Base-by-base conservation (phyloP, 2,888 invertebrate genomes). In the Pharmacophagus antenor region DNA sequence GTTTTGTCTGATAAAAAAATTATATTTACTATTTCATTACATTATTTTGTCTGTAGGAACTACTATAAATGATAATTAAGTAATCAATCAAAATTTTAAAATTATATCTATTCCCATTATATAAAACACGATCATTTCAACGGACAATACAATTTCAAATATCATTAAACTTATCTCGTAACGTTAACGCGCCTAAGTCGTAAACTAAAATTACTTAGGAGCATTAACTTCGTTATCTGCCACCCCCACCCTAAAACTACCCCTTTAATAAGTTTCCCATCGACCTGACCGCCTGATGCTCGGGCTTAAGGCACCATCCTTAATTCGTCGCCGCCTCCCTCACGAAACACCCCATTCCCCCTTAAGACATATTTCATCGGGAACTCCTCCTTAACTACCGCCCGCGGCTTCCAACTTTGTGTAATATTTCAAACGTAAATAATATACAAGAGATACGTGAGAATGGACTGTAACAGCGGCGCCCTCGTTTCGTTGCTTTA, bases 361-460 rank as follows among this genome's bases (percentile, higher is more conserved):
- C 50, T 54, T 51, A 90, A 90, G 89, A 89, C 88, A 90, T 89
- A 90, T 89, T 89, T 90, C 89, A 89, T 89, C 85, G 83, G 76
- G 76, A 82, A 80, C 83, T 80, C 80, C 84, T 79, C 85, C 81
- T 84, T 85, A 85, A 84, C 80, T 76, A 82, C 79, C 79, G 67
- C 75, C 76, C 77, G 65, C 72, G 74, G 76, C 65, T 72, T 65
- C 70, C 72, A 86, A 88, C 87, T 88, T 87, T 79, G 70, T 69
- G 80, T 76, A 79, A 87, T 88, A 88, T 85, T 84, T 88, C 80
- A 87, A 79, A 71, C 71, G 80, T 82, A 84, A 83, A 85, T 84
- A 82, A 85, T 82, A 82, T 76, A 80, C 76, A 84, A 75, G n/a
- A n/a, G 74, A 80, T 76, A 87, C 84, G 83, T 80, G 79, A 75